Percentiles rank a stretch among this genome's conserved stretches.
Evolutionary conservation across 2,113 vertebrate genomes (phyloP).

Genomic region (Motacilla tschutschensis): DNA sequence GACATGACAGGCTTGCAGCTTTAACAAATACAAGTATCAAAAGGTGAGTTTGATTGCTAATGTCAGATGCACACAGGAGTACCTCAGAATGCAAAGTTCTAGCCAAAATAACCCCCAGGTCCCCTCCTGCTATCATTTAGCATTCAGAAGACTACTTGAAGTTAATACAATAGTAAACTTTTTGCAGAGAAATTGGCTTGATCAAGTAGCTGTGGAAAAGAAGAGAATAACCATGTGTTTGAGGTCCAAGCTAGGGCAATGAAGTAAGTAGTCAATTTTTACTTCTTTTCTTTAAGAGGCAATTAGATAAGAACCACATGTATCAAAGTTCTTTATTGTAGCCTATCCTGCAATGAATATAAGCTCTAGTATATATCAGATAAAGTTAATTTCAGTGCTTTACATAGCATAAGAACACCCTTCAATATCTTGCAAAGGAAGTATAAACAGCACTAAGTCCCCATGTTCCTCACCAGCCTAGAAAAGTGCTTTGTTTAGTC

Average conservation of each 20-base stretch:
- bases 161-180: not conserved
- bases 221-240: not conserved
- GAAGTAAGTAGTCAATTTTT: not conserved
- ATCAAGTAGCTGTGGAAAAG: not conserved
- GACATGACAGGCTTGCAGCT: not conserved
- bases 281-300: not conserved
- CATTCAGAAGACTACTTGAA: not conserved
- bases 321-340: not conserved
- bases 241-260: not conserved
- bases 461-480: not conserved
- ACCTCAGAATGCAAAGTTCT: not conserved
- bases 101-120: not conserved
- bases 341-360: not conserved
- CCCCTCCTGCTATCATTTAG: not conserved
- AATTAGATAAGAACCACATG: not conserved
- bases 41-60: not conserved
- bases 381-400: not conserved
- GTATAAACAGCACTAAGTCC: no score
- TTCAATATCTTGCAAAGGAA: not conserved
- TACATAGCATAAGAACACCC: not conserved
- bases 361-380: not conserved
- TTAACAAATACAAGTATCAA: not conserved
- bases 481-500: not conserved
- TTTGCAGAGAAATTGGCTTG: not conserved
- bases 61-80: accelerated